A percentile compares a stretch with the other conserved stretches of the same genome.
phyloP scores from a whole-genome alignment of 2,797 vertebrate species.

The Cuniculus paca region DNA sequence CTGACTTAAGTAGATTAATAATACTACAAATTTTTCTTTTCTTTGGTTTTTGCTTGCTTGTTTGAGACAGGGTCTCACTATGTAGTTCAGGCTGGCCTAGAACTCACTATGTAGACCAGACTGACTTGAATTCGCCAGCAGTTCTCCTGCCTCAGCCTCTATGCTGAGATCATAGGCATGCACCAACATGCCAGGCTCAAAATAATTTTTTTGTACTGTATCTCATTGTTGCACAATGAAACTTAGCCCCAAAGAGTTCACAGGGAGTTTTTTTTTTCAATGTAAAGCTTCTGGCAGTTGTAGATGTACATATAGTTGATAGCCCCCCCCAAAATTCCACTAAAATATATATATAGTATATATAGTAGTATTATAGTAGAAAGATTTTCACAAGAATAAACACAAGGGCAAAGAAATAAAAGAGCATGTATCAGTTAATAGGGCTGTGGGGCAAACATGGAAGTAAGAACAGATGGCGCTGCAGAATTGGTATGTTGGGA shows the following conservation, averaged over 20 bases:
- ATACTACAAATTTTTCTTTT: not conserved
- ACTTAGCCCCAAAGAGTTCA: not conserved
- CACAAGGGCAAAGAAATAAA: not conserved
- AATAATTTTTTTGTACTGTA: not conserved
- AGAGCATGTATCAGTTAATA: not conserved
- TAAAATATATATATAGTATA: too few relatives aligned
- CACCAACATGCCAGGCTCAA: not conserved
- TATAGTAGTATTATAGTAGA: not conserved
- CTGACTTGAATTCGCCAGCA: not conserved
- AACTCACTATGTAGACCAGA: not conserved
- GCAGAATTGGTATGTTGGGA: not conserved
- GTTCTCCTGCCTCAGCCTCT: not conserved
- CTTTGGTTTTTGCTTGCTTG: not conserved
- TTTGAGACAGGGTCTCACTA: not conserved
- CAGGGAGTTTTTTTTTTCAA: not conserved
- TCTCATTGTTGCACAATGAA: slow-evolving; percentile 11
- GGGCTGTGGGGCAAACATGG: not conserved
- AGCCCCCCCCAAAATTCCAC: not conserved
- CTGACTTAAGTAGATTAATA: not conserved
- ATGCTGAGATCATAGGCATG: not conserved
- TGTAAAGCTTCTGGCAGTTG: not conserved
- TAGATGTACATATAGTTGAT: not conserved
- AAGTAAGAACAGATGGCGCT: not conserved
- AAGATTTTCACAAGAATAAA: not conserved
- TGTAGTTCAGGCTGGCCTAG: not conserved